phyloP scores from a whole-genome alignment of 2,797 vertebrate genomes.

The Staurois parvus region DNA sequence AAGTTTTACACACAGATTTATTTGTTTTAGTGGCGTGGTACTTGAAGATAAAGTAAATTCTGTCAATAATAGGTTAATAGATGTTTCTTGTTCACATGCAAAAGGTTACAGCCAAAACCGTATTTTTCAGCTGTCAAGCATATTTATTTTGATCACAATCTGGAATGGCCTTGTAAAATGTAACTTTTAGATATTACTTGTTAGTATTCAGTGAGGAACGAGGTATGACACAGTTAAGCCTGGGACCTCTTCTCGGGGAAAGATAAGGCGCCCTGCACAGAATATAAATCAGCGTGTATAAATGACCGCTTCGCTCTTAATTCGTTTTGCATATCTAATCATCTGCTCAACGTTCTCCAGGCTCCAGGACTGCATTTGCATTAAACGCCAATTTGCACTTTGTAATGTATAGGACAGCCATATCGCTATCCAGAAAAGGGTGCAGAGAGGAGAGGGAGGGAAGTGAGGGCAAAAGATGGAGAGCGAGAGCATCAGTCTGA shows the following conservation, averaged over 20 bases:
- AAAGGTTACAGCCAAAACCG: background rate
- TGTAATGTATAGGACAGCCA: slow-evolving; percentile 47
- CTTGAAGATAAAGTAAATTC: background rate
- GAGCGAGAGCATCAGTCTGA: too few species aligned
- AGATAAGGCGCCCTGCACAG: slow-evolving; percentile 29
- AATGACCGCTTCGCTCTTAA: slow-evolving; percentile 57
- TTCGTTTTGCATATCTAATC: slow-evolving; percentile 61
- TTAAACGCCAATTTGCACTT: slow-evolving; percentile 55
- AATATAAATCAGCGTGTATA: slow-evolving; percentile 56
- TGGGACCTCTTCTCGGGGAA: slow-evolving; percentile 27
- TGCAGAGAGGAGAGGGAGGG: background rate
- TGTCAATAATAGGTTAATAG: background rate
- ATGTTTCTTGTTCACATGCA: background rate
- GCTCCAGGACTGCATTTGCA: slow-evolving; percentile 50
- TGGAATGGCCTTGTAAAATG: background rate
- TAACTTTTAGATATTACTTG: background rate
- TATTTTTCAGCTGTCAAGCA: background rate
- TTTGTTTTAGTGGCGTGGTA: too few species aligned
- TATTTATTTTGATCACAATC: background rate
- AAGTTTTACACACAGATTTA: too few species aligned
- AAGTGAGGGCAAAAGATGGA: background rate
- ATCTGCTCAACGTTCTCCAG: slow-evolving; percentile 40
- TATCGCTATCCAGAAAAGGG: slow-evolving; percentile 10
- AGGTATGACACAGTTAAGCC: slow-evolving; percentile 32
- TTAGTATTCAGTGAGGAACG: slow-evolving; percentile 37